phyloP scores from a whole-genome alignment of 1,140 invertebrate genomes.

The Ostrea denselamellosa region DNA sequence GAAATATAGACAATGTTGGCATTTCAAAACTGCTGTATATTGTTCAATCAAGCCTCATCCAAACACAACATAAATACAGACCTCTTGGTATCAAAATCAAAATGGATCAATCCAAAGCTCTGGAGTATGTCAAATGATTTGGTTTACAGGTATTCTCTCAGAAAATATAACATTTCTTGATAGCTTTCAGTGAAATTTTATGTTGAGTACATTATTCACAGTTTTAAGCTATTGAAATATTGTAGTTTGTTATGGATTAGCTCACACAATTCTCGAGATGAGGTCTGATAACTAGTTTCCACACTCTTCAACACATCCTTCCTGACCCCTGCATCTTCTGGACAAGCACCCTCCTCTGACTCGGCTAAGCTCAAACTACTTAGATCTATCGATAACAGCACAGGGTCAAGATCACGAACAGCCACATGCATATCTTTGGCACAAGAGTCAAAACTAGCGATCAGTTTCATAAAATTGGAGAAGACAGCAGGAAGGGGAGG shows the following conservation, averaged over 20 bases:
- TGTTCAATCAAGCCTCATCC: background rate
- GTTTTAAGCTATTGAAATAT: conserved; percentile 72
- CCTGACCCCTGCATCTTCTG: conserved; percentile 64
- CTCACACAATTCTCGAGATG: conserved; percentile 74
- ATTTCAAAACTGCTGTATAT: background rate
- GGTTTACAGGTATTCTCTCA: background rate
- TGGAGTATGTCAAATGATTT: background rate
- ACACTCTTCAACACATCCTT: conserved; percentile 73
- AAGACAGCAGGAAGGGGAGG: conserved; percentile 62
- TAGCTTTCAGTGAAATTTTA: background rate
- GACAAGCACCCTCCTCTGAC: conserved; percentile 27
- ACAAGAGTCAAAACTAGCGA: conserved; percentile 60
- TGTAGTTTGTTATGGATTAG: conserved; percentile 73
- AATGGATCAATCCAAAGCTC: background rate
- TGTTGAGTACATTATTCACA: conserved; percentile 59
- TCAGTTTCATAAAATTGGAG: conserved; percentile 61
- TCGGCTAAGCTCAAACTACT: conserved; percentile 49
- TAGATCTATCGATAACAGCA: conserved; percentile 61
- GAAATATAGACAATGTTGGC: background rate
- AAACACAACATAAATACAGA: background rate
- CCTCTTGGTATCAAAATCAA: background rate
- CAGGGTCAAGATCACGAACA: conserved; percentile 63
- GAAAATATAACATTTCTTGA: background rate
- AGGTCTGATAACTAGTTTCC: conserved; percentile 73
- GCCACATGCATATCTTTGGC: conserved; percentile 63